Evolutionary conservation across 2,797 vertebrate genomes (phyloP).

Genomic region (Ceryle rudis): DNA sequence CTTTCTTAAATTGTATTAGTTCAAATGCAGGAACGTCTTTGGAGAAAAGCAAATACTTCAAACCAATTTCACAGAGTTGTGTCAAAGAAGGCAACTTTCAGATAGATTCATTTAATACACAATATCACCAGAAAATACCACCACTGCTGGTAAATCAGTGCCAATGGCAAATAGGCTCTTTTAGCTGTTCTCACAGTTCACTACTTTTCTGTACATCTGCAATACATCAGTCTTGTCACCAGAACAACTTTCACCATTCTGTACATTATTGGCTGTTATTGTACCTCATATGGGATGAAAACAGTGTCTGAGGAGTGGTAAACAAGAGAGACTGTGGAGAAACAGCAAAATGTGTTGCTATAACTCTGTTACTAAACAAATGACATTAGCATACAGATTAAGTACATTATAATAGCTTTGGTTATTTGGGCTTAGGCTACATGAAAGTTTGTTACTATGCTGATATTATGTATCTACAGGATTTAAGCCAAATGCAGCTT

Average conservation of each 20-base stretch:
- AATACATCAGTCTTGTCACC: not conserved
- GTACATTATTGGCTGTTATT: not conserved
- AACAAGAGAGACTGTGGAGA: not conserved
- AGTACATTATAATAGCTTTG: not conserved
- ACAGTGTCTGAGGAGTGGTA: not conserved
- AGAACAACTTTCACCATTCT: not conserved
- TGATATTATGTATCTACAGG: not conserved
- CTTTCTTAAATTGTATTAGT: not conserved
- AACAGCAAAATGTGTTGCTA: not conserved
- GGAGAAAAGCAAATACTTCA: not conserved
- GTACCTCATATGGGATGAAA: not conserved
- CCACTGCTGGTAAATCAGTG: not conserved
- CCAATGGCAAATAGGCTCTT: not conserved
- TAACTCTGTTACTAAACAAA: not conserved
- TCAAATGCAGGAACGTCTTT: not conserved
- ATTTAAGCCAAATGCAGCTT: not conserved
- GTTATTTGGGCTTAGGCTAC: not conserved
- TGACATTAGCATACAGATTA: not conserved
- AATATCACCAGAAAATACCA: not conserved
- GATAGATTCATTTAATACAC: not conserved
- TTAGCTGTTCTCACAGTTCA: not conserved
- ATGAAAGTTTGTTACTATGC: not conserved
- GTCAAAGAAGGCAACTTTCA: not conserved
- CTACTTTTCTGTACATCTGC: not conserved
- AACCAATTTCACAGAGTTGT: not conserved